Conservation (phyloP, 2,888 invertebrate species). For the Linnaemya tessellans region DNA sequence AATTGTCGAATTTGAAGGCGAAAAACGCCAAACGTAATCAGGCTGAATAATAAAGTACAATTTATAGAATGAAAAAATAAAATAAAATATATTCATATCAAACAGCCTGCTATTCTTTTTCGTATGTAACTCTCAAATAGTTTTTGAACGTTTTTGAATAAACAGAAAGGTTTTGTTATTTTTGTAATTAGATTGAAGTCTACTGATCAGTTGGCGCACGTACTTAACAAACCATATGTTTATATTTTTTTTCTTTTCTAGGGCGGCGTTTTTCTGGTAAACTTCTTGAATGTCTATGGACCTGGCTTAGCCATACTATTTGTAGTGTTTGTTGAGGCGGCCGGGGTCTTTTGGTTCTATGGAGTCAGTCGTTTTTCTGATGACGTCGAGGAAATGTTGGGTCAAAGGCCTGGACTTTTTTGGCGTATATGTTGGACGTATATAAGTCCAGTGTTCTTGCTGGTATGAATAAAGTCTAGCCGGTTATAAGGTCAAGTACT, state of each 20-base stretch:
- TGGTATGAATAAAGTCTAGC: conserved; percentile 84
- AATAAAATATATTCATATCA: no score
- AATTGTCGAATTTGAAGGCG: no score
- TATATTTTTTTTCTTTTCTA: conserved; percentile 82
- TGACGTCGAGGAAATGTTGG: conserved; percentile 93
- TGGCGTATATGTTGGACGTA: conserved; percentile 94
- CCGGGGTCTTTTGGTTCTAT: conserved; percentile 95
- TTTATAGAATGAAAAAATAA: no score
- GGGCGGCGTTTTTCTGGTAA: conserved; percentile 94
- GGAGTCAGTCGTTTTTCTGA: conserved; percentile 91
- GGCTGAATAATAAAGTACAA: no score
- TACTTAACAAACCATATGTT: no score
- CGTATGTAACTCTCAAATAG: no score
- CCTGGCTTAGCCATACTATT: conserved; percentile 94
- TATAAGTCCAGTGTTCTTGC: conserved; percentile 92
- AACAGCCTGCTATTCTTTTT: no score
- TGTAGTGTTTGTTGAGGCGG: conserved; percentile 95
- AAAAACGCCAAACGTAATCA: no score
- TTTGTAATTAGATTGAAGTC: no score
- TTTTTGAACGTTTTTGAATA: no score
- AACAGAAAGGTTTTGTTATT: no score
- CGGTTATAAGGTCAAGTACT: not conserved
- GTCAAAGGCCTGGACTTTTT: conserved; percentile 89
- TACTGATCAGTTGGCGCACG: no score
- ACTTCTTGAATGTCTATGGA: conserved; percentile 93